phyloP scores from a whole-genome alignment of 2,113 vertebrate genomes.

The Anser brachyrhynchus region DNA sequence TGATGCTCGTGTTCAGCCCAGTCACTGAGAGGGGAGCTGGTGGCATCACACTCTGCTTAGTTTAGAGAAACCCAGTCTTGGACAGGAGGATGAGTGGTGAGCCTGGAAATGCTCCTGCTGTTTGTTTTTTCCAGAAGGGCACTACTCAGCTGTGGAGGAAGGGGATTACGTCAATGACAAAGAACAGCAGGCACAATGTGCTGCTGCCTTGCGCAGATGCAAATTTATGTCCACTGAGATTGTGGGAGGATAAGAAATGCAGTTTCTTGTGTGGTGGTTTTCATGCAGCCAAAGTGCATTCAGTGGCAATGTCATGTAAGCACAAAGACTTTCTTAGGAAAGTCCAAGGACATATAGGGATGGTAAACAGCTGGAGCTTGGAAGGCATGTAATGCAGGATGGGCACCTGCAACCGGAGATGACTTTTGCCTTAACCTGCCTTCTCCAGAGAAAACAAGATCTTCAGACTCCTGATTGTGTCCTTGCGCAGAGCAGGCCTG shows the following conservation, averaged over 20 bases:
- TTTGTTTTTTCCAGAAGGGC: not conserved
- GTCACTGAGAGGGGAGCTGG: not conserved
- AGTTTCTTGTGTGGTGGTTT: not conserved
- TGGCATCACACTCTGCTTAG: not conserved
- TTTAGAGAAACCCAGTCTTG: not conserved
- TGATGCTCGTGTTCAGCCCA: fast-evolving
- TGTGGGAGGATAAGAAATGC: not conserved
- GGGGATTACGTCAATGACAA: not conserved
- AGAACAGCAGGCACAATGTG: not conserved
- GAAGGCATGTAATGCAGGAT: not conserved
- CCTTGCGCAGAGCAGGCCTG: not conserved
- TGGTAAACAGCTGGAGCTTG: not conserved
- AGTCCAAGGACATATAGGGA: not conserved
- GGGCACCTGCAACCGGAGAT: not conserved
- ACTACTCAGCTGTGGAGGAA: not conserved
- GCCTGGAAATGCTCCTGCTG: not conserved
- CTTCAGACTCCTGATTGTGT: not conserved
- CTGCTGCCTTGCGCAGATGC: not conserved
- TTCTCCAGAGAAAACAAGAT: not conserved
- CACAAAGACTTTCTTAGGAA: not conserved
- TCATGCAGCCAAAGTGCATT: not conserved
- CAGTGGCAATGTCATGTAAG: not conserved
- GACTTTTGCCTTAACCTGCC: not conserved
- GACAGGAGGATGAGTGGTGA: not conserved
- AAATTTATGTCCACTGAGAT: not conserved